A percentile compares a stretch with the other conserved stretches of the same genome.
These are phyloP conservation scores for Uloborus plumipes DNA, from an alignment of 2,888 invertebrate genomes.

Conservation along the genomic window DNA sequence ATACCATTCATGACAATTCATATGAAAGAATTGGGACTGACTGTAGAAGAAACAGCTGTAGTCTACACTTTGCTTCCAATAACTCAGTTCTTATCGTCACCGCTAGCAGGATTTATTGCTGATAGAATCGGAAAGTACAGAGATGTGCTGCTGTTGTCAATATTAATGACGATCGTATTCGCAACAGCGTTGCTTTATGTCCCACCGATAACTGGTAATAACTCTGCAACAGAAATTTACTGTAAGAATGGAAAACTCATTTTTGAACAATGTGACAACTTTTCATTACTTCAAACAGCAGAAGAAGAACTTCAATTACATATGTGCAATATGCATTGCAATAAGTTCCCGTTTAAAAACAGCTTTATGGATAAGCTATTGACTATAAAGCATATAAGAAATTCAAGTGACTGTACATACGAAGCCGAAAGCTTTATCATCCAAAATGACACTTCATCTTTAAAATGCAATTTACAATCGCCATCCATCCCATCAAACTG, in stretches of 20 bases:
- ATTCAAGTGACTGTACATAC: neutral
- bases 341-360: neutral
- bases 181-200: slow-evolving; percentile 81
- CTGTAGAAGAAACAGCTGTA: slow-evolving; percentile 87
- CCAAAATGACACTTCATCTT: neutral
- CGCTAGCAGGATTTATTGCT: slow-evolving; percentile 80
- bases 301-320: too few relatives aligned
- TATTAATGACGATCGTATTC: slow-evolving; percentile 82
- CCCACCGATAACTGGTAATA: slow-evolving; percentile 65
- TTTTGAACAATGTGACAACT: too few relatives aligned
- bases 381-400: neutral
- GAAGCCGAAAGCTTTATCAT: neutral
- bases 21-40: slow-evolving; percentile 90
- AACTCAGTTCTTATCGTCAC: slow-evolving; percentile 87
- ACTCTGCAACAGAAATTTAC: too few relatives aligned
- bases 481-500: slow-evolving; percentile 7
- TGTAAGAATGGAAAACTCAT: too few relatives aligned
- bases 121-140: slow-evolving; percentile 91
- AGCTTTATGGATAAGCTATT: slow-evolving; percentile 2
- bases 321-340: neutral
- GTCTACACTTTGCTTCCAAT: slow-evolving; percentile 89
- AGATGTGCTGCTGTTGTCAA: slow-evolving; percentile 82
- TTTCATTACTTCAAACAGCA: too few relatives aligned
- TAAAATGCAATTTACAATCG: neutral
- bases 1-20: slow-evolving; percentile 89